Evolutionary conservation across 2,888 invertebrate species (phyloP).

Genomic region (Brachyptera risi): DNA sequence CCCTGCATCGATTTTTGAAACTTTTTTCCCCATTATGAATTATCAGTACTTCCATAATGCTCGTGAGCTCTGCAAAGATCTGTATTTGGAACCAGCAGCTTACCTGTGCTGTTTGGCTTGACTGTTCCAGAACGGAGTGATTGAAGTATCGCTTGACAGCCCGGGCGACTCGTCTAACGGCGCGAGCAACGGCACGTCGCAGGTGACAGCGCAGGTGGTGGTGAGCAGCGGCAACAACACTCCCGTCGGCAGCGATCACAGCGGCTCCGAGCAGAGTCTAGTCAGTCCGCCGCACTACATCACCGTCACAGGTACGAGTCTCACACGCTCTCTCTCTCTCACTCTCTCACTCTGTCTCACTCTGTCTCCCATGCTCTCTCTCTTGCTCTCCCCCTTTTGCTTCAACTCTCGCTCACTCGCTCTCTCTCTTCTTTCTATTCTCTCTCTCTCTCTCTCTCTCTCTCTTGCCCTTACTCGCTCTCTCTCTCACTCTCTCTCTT

Average conservation of each 20-base stretch:
- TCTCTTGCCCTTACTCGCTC: too few species aligned
- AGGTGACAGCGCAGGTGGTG: conserved; percentile 48
- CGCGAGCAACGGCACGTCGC: conserved; percentile 37
- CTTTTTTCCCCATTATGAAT: too few species aligned
- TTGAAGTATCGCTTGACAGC: conserved; percentile 49
- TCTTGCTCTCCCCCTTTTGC: conserved; percentile 61
- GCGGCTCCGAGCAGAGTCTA: conserved; percentile 49
- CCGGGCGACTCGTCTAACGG: conserved; percentile 50
- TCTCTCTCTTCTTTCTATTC: background rate
- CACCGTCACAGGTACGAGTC: conserved; percentile 62
- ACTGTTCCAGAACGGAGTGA: conserved; percentile 29
- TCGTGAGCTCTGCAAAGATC: too few species aligned
- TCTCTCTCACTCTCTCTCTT: background rate
- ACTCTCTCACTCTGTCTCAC: background rate
- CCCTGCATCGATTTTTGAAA: too few species aligned
- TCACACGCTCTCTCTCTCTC: background rate
- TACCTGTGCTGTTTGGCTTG: too few species aligned
- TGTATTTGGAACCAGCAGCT: too few species aligned
- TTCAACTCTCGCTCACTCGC: conserved; percentile 49
- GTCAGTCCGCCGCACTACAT: conserved; percentile 59
- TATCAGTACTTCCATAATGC: too few species aligned
- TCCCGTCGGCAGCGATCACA: conserved; percentile 40
- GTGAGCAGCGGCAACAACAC: conserved; percentile 45
- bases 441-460: too few species aligned
- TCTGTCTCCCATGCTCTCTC: background rate